These are phyloP conservation scores for Myotis daubentonii DNA, from an alignment of 2,797 vertebrate species.

Conservation along the genomic window DNA sequence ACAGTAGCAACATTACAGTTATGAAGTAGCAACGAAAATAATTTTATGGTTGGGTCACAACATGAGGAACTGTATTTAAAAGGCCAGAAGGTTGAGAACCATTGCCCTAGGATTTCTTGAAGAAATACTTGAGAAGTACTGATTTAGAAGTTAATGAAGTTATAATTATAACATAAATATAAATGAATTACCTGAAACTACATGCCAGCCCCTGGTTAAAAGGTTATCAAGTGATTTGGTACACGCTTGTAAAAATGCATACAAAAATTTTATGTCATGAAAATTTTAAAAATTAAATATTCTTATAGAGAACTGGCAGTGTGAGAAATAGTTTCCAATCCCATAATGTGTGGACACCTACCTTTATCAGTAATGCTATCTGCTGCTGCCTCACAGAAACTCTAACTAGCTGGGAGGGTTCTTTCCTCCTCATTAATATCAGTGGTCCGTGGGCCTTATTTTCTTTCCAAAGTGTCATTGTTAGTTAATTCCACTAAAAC, in stretches of 20 bases:
- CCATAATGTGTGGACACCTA: not conserved
- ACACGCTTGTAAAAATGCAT: not conserved
- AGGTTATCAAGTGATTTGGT: not conserved
- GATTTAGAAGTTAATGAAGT: not conserved
- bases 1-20: no score
- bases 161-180: not conserved
- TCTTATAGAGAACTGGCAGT: not conserved
- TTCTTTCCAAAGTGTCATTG: not conserved
- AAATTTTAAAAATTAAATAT: not conserved
- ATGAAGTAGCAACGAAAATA: no score
- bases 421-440: not conserved
- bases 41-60: no score
- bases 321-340: not conserved
- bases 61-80: no score
- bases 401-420: not conserved
- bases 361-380: not conserved
- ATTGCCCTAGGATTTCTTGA: not conserved
- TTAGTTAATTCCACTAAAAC: not conserved
- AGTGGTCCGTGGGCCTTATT: not conserved
- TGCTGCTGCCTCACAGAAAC: not conserved
- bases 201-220: not conserved
- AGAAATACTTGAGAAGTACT: not conserved
- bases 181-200: not conserved
- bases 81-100: no score
- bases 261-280: not conserved